A percentile compares a stretch with the other conserved stretches of the same genome.
phyloP scores from a whole-genome alignment of 2,113 vertebrate genomes.

The Willisornis vidua region DNA sequence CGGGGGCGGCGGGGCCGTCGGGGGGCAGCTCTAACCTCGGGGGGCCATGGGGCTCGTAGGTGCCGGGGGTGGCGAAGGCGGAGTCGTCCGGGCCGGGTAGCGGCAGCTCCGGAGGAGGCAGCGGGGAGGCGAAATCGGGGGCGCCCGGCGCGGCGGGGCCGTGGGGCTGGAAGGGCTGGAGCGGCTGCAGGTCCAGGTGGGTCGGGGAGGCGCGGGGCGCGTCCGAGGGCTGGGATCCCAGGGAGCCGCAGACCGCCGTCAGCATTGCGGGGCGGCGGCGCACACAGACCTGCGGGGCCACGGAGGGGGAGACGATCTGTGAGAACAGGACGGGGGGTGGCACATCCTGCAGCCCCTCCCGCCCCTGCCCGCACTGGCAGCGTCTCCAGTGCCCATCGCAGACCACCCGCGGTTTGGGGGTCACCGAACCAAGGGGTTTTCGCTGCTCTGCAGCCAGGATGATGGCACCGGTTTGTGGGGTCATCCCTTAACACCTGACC shows the following conservation, averaged over 20 bases:
- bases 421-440: background rate
- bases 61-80: conserved; percentile 39
- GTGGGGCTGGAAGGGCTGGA: conserved; percentile 77
- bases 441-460: accelerated
- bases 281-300: conserved; percentile 55
- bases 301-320: background rate
- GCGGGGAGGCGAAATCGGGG: conserved; percentile 67
- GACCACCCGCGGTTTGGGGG: background rate
- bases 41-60: conserved; percentile 71
- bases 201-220: conserved; percentile 73
- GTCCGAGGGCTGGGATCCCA: conserved; percentile 80
- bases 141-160: conserved; percentile 51
- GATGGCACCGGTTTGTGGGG: background rate
- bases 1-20: conserved; percentile 63
- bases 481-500: accelerated
- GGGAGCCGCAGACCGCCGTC: conserved; percentile 80
- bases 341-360: no score
- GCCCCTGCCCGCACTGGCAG: background rate
- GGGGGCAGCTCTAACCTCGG: conserved; percentile 72
- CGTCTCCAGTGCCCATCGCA: background rate
- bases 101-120: conserved; percentile 72
- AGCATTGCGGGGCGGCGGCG: conserved; percentile 73
- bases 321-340: background rate
- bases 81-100: conserved; percentile 68
- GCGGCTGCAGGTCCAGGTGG: conserved; percentile 75